Evolutionary conservation across 2,113 vertebrate genomes (phyloP).

Genomic region (Circaetus gallicus): DNA sequence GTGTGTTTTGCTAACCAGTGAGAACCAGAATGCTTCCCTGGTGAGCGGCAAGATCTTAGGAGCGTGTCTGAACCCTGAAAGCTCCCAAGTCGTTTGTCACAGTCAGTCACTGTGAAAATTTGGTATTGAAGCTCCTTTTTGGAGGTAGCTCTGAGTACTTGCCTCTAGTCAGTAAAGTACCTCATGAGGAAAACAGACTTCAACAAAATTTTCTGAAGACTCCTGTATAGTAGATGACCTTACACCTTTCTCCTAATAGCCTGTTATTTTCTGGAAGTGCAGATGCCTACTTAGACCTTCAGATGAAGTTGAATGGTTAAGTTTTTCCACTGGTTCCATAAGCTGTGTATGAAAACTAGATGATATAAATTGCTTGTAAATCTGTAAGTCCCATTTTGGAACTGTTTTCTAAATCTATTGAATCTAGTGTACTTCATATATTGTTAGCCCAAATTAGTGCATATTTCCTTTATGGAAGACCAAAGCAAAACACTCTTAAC

Average conservation of each 20-base stretch:
- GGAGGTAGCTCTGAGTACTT: neutral
- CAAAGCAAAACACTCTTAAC: neutral
- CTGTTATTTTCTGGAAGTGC: neutral
- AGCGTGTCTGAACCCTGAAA: neutral
- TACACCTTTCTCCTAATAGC: neutral
- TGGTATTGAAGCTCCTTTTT: neutral
- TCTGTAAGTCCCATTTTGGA: neutral
- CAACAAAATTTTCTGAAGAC: neutral
- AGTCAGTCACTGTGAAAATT: neutral
- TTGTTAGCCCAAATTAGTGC: neutral
- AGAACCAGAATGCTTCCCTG: neutral
- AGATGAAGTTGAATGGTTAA: neutral
- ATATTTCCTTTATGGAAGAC: neutral
- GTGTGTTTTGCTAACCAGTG: neutral
- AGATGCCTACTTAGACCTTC: neutral
- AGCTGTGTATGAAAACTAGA: neutral
- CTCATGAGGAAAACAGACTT: neutral
- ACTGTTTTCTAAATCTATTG: neutral
- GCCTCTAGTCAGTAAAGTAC: neutral
- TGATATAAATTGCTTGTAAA: neutral
- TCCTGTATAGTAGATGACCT: neutral
- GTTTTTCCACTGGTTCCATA: neutral
- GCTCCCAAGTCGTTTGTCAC: neutral
- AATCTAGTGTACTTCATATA: neutral
- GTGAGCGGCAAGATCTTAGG: neutral